phyloP scores from a whole-genome alignment of 2,797 vertebrate species.

The Gorsachius magnificus region DNA sequence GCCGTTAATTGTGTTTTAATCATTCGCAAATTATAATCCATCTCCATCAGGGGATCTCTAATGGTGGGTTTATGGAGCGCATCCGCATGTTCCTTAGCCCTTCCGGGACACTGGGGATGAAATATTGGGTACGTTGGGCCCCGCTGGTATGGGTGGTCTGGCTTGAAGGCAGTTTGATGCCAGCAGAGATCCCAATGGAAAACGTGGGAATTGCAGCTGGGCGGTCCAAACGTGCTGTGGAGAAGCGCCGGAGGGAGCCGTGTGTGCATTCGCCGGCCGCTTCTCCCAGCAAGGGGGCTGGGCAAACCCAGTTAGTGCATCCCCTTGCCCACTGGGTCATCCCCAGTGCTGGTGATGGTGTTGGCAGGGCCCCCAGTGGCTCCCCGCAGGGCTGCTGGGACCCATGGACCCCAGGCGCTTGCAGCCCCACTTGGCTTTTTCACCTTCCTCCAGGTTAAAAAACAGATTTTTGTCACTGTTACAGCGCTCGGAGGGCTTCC shows the following conservation, averaged over 20 bases:
- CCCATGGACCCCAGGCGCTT: fast-evolving
- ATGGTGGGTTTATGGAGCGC: slow-evolving; percentile 58
- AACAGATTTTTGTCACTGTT: not conserved
- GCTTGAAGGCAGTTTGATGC: not conserved
- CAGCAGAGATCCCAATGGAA: not conserved
- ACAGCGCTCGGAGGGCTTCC: not conserved
- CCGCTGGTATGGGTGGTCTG: not conserved
- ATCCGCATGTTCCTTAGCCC: not conserved
- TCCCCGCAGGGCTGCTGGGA: not conserved
- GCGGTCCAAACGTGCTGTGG: fast-evolving
- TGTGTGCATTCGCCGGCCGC: fast-evolving
- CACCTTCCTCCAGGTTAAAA: not conserved
- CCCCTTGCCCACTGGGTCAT: not conserved
- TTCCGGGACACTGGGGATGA: not conserved
- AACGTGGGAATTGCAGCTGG: not conserved
- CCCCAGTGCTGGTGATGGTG: fast-evolving
- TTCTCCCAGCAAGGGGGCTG: not conserved
- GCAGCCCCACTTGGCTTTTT: not conserved
- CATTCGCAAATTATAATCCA: slow-evolving; percentile 65
- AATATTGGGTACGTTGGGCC: not conserved
- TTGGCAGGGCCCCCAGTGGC: not conserved
- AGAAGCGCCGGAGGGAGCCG: fast-evolving
- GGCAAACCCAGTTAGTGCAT: no score
- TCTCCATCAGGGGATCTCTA: slow-evolving; percentile 58
- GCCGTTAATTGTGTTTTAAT: slow-evolving; percentile 73